Conservation (phyloP, 2,113 vertebrate species). For the Gymnocephalus cernua region DNA sequence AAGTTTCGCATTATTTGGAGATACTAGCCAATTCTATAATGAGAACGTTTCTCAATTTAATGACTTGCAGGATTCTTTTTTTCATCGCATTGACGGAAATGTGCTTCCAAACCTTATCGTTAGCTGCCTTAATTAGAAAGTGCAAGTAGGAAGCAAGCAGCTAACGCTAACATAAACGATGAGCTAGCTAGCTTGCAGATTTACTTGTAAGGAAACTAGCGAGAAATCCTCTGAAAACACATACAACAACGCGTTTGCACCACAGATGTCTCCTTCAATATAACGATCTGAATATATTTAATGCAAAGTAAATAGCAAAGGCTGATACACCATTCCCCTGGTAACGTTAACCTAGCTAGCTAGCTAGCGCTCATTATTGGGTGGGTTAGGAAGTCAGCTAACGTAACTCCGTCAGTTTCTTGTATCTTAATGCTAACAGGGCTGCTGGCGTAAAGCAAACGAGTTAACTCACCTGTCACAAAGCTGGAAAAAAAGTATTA, state of each 20-base stretch:
- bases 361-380: slow-evolving; percentile 11
- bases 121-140: neutral
- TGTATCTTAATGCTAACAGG: slow-evolving; percentile 39
- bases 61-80: too few relatives aligned
- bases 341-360: slow-evolving; percentile 22
- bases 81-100: too few relatives aligned
- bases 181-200: slow-evolving; percentile 16
- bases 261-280: neutral
- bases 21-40: too few relatives aligned
- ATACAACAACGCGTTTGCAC: neutral
- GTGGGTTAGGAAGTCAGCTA: slow-evolving; percentile 47
- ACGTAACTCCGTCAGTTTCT: slow-evolving; percentile 21
- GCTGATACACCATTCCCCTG: neutral
- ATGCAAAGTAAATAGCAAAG: neutral
- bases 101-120: too few relatives aligned
- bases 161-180: slow-evolving; percentile 30
- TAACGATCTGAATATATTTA: neutral
- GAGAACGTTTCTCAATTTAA: too few relatives aligned
- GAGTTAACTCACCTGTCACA: neutral
- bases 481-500: neutral
- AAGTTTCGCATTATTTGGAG: too few relatives aligned
- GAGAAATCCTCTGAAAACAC: neutral
- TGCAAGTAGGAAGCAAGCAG: neutral
- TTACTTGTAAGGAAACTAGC: neutral
- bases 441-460: neutral